These are phyloP conservation scores for Saguinus oedipus DNA, from an alignment of 2,797 vertebrate genomes.

Conservation along the genomic window DNA sequence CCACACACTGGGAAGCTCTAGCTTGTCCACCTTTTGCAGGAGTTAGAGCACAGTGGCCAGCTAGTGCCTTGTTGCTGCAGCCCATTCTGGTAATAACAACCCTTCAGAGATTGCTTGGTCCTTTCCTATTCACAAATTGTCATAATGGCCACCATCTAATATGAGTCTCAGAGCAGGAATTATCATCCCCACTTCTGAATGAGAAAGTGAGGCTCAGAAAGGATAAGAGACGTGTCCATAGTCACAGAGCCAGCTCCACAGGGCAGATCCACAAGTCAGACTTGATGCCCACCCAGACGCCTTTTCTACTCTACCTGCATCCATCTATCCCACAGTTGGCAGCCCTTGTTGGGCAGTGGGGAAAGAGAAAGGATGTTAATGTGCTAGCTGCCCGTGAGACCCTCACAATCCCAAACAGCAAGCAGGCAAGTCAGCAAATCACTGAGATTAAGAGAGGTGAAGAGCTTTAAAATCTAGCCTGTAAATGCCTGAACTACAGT, in stretches of 20 bases:
- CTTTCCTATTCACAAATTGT: constrained; percentile 34
- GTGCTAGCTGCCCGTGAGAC: neutral
- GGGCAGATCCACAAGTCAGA: neutral
- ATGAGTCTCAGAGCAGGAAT: neutral
- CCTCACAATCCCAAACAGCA: neutral
- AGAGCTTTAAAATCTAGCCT: neutral
- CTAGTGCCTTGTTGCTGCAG: neutral
- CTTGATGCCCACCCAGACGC: neutral
- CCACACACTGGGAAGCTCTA: neutral
- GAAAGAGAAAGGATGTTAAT: neutral
- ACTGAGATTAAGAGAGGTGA: neutral
- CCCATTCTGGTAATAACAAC: neutral
- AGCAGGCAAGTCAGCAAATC: neutral
- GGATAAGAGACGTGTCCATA: neutral
- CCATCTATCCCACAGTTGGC: neutral
- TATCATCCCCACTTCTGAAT: constrained; percentile 11
- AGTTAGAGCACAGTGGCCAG: neutral
- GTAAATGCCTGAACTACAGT: neutral
- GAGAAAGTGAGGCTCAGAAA: constrained; percentile 35
- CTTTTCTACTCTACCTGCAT: neutral
- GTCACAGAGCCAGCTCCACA: neutral
- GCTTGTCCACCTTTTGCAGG: neutral
- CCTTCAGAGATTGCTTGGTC: constrained; percentile 6
- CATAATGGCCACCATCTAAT: neutral
- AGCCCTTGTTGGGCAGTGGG: neutral